Conservation (phyloP, 2,113 vertebrate genomes). For the Ceuthmochares aereus region DNA sequence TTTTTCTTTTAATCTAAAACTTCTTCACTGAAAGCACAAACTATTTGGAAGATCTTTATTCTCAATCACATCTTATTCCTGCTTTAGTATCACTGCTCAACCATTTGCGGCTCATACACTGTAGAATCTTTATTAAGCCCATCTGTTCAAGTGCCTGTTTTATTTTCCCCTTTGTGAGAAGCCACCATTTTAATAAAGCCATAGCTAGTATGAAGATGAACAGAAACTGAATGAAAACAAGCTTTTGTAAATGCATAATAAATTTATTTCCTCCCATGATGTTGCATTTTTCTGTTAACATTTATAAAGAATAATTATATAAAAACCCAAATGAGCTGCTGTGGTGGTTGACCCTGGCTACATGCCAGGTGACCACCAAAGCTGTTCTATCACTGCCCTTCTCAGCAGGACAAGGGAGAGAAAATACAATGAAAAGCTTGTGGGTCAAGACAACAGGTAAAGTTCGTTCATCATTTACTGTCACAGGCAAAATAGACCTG, state of each 20-base stretch:
- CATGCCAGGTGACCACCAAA: no score
- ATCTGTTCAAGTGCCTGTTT: constrained; percentile 43
- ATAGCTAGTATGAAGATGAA: neutral
- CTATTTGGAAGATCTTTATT: constrained; percentile 23
- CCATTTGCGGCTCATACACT: constrained; percentile 14
- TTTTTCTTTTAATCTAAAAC: constrained; percentile 20
- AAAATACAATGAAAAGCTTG: no score
- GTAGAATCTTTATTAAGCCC: constrained; percentile 25
- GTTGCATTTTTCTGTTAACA: neutral
- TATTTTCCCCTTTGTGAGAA: neutral
- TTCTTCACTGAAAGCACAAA: constrained; percentile 8
- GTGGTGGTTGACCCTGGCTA: no score
- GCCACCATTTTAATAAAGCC: constrained; percentile 13
- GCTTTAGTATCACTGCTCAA: neutral
- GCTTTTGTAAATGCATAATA: neutral
- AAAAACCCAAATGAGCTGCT: neutral
- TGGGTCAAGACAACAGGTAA: no score
- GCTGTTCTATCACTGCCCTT: no score
- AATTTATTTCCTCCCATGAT: neutral
- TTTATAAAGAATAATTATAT: neutral
- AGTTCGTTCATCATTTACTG: no score
- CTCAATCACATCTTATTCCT: neutral
- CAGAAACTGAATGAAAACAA: neutral
- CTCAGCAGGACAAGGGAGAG: no score
- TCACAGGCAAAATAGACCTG: no score